phyloP scores from a whole-genome alignment of 1,140 invertebrate genomes.

The Venustaconcha ellipsiformis region DNA sequence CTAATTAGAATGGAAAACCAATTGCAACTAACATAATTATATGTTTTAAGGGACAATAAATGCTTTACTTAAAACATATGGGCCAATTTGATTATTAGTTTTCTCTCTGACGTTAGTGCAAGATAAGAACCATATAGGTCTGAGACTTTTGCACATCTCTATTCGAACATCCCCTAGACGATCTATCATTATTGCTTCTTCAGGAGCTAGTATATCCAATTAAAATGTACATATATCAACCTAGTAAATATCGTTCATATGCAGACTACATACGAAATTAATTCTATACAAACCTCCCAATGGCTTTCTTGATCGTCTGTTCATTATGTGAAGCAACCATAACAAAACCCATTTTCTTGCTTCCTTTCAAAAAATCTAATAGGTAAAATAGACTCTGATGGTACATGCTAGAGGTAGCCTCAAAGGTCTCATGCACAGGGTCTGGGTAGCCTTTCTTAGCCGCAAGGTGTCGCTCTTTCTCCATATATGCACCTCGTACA shows the following conservation, averaged over 20 bases:
- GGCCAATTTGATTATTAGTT: no score
- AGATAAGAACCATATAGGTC: no score
- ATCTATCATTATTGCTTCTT: not conserved
- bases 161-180: no score
- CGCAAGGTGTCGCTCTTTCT: conserved; percentile 77
- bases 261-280: not conserved
- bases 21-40: no score
- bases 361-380: conserved; percentile 40
- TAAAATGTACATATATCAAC: not conserved
- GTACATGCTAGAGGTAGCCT: conserved; percentile 86
- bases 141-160: no score
- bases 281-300: conserved; percentile 56
- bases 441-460: conserved; percentile 86
- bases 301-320: conserved; percentile 93
- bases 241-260: not conserved
- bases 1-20: no score
- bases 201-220: not conserved
- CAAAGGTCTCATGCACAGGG: conserved; percentile 90
- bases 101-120: no score
- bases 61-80: no score
- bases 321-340: conserved; percentile 99
- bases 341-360: conserved; percentile 80
- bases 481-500: conserved; percentile 97
- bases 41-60: no score
- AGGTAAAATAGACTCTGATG: conserved; percentile 72